Evolutionary conservation across 1,140 invertebrate species (phyloP).

Genomic region (Oreohelix idahoensis): DNA sequence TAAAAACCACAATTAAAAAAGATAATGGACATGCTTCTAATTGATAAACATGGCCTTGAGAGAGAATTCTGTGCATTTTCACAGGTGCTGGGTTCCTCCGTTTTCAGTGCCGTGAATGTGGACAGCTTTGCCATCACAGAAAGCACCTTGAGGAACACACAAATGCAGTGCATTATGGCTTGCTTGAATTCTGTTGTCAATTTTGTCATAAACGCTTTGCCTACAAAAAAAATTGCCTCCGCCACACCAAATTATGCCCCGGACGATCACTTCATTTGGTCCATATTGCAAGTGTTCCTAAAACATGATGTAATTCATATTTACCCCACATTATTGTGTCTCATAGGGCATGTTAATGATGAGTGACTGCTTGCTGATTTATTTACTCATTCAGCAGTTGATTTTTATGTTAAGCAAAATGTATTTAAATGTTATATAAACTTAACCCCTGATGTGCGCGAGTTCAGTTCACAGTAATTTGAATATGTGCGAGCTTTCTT

Average conservation of each 20-base stretch:
- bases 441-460: too few relatives aligned
- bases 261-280: not conserved
- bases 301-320: not conserved
- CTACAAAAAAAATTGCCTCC: conserved; percentile 37
- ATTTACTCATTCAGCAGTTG: too few relatives aligned
- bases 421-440: too few relatives aligned
- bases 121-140: conserved; percentile 36
- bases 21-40: not conserved
- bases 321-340: not conserved
- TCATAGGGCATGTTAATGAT: not conserved
- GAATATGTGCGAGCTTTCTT: too few relatives aligned
- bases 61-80: conserved; percentile 29
- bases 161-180: conserved; percentile 35
- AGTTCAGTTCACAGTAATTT: too few relatives aligned
- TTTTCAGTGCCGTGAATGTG: conserved; percentile 32
- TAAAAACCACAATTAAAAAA: not conserved
- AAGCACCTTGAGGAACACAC: conserved; percentile 29
- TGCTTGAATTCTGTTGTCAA: conserved; percentile 24
- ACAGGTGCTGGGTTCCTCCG: conserved; percentile 26
- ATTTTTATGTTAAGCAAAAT: too few relatives aligned
- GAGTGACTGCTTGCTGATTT: too few relatives aligned
- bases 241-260: conserved; percentile 17
- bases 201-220: conserved; percentile 34
- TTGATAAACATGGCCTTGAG: conserved; percentile 1
- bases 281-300: not conserved